Evolutionary conservation across 2,797 vertebrate genomes (phyloP).

Genomic region (Ispidina picta): DNA sequence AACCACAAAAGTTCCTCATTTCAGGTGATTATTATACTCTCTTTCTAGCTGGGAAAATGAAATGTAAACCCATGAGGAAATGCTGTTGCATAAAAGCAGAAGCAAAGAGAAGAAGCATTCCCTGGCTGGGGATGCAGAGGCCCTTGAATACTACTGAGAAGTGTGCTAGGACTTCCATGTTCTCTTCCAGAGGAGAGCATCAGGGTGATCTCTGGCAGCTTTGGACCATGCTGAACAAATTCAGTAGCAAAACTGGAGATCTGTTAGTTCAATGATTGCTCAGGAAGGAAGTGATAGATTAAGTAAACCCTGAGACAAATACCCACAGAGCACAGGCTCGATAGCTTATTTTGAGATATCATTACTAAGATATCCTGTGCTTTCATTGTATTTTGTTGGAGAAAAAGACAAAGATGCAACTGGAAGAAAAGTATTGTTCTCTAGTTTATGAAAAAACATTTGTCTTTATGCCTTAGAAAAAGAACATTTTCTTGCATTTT

Average conservation of each 20-base stretch:
- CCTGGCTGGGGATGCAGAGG: conserved; percentile 27
- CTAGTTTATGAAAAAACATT: neutral
- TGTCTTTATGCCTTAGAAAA: neutral
- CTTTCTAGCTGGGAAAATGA: conserved; percentile 47
- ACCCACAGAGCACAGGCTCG: neutral
- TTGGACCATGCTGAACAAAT: neutral
- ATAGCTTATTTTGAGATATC: neutral
- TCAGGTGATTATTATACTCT: conserved; percentile 21
- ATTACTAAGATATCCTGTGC: neutral
- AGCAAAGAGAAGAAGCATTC: conserved; percentile 12
- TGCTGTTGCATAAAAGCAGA: conserved; percentile 5
- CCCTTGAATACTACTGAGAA: conserved; percentile 56
- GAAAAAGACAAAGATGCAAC: neutral
- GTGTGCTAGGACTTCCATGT: conserved; percentile 17
- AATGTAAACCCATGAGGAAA: conserved; percentile 26
- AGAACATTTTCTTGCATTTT: neutral
- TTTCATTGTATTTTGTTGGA: neutral
- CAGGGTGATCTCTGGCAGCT: neutral
- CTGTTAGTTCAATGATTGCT: neutral
- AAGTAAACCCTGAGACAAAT: conserved; percentile 3
- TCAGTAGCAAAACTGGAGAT: neutral
- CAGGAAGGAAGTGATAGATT: neutral
- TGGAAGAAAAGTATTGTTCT: neutral
- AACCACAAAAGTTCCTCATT: conserved; percentile 46
- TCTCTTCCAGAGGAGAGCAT: neutral